These are phyloP conservation scores for Drosophila ananassae DNA, from an alignment of 1,140 invertebrate genomes.

Conservation along the genomic window DNA sequence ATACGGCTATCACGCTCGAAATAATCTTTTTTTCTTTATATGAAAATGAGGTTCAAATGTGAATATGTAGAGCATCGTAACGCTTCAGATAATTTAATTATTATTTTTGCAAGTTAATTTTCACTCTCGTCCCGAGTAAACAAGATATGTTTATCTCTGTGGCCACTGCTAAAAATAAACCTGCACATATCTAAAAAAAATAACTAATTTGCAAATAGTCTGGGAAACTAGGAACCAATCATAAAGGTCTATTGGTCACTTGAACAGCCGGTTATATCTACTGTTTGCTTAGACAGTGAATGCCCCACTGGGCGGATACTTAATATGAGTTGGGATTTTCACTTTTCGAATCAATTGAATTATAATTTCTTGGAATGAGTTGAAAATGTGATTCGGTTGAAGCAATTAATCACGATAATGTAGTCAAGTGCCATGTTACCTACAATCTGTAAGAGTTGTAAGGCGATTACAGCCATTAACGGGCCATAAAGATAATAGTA, in stretches of 20 bases:
- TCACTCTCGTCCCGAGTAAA: slow-evolving; percentile 1
- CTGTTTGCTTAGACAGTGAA: slow-evolving; percentile 12
- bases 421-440: not conserved
- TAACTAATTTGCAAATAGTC: slow-evolving; percentile 17
- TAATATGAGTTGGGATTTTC: not conserved
- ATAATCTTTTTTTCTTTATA: slow-evolving; percentile 25
- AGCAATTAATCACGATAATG: not conserved
- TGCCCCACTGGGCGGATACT: not conserved
- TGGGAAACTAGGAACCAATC: slow-evolving; percentile 8
- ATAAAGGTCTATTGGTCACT: slow-evolving; percentile 12
- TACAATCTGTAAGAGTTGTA: not conserved
- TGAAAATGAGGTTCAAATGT: slow-evolving; percentile 32
- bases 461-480: slow-evolving; percentile 1
- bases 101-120: slow-evolving; percentile 22
- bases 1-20: slow-evolving; percentile 9
- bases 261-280: slow-evolving; percentile 6
- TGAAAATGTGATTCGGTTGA: not conserved
- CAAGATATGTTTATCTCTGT: slow-evolving; percentile 36
- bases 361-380: not conserved
- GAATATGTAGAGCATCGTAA: slow-evolving; percentile 2
- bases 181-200: slow-evolving; percentile 2
- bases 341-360: not conserved
- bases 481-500: slow-evolving; percentile 9
- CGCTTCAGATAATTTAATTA: slow-evolving; percentile 16
- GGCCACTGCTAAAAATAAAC: slow-evolving; percentile 8